Conservation (phyloP, 2,888 invertebrate genomes). For the Alentia gelatinosa region DNA sequence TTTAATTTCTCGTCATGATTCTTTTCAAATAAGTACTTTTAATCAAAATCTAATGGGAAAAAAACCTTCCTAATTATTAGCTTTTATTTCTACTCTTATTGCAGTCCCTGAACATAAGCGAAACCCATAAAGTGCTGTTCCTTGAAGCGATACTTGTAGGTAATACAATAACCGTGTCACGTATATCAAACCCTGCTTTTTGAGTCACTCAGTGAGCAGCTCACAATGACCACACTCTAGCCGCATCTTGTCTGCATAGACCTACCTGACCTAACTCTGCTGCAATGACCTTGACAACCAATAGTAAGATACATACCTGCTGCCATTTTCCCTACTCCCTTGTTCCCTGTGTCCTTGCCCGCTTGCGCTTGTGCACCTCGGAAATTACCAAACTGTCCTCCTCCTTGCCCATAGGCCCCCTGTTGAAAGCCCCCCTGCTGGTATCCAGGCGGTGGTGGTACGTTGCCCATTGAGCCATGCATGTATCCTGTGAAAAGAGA, state of each 20-base stretch:
- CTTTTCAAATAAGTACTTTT: too few species aligned
- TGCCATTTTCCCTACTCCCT: conserved; percentile 53
- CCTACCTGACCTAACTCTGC: neutral
- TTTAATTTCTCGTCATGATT: too few species aligned
- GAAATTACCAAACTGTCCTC: conserved; percentile 50
- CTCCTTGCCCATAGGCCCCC: conserved; percentile 49
- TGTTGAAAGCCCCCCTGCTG: conserved; percentile 50
- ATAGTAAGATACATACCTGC: conserved; percentile 18
- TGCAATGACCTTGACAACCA: conserved; percentile 2
- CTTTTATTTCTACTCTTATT: too few species aligned
- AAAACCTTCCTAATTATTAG: too few species aligned
- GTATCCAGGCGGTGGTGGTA: conserved; percentile 43
- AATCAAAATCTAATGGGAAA: too few species aligned
- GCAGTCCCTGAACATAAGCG: too few species aligned
- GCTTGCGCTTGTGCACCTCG: conserved; percentile 40
- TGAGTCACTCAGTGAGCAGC: too few species aligned
- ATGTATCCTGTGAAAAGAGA: conserved; percentile 48
- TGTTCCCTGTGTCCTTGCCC: conserved; percentile 38
- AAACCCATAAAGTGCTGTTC: too few species aligned
- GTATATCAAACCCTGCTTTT: too few species aligned
- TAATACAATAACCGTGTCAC: too few species aligned
- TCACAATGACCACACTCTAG: too few species aligned
- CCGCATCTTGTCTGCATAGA: neutral
- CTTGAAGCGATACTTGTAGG: too few species aligned
- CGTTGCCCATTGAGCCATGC: conserved; percentile 48